Percentiles rank a stretch among this genome's conserved stretches.
Conservation (phyloP, 2,797 vertebrate species). For the Chrysocyon brachyurus region DNA sequence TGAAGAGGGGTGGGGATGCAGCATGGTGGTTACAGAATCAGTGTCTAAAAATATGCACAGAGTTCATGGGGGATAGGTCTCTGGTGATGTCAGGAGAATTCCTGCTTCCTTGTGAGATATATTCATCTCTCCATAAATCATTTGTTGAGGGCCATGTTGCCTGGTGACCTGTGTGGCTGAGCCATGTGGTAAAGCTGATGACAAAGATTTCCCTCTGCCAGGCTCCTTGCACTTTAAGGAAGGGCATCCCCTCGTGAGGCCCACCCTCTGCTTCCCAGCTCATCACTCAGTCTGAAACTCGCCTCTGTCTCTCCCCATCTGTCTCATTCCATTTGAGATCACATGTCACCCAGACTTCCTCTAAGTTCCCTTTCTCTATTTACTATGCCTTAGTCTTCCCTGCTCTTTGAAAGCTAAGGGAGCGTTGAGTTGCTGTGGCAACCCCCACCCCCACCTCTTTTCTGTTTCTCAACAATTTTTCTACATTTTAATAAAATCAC, state of each 20-base stretch:
- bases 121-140: background rate
- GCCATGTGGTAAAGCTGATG: background rate
- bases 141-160: background rate
- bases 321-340: background rate
- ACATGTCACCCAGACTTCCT: background rate
- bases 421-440: constrained; percentile 86
- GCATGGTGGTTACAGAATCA: background rate
- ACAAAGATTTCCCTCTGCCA: background rate
- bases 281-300: background rate
- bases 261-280: background rate
- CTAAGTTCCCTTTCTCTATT: constrained; percentile 81
- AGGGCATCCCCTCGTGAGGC: background rate
- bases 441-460: constrained; percentile 82
- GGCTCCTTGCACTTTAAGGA: background rate
- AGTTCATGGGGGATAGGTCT: background rate
- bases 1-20: background rate
- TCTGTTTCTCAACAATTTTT: constrained; percentile 85
- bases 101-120: background rate
- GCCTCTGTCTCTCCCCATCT: background rate
- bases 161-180: background rate
- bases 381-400: constrained; percentile 85
- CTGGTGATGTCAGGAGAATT: background rate
- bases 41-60: background rate
- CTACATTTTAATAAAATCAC: constrained; percentile 84
- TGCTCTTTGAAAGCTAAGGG: constrained; percentile 81